Evolutionary conservation across 2,113 vertebrate genomes (phyloP), one percentile per base, ranked within the genome.

Genomic region (Corvus moneduloides): DNA sequence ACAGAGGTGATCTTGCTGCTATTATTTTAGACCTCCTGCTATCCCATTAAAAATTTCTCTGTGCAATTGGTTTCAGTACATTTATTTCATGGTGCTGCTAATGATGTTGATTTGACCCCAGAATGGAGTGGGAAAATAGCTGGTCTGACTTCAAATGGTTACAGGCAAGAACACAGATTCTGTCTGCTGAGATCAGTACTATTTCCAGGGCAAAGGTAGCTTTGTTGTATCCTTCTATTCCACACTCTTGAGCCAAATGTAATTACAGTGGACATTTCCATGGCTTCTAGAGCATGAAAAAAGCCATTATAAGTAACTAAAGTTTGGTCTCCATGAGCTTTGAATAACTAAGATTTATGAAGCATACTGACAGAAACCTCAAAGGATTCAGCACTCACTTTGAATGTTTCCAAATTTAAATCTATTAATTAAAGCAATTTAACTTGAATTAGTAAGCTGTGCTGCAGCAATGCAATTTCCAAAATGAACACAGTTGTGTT

Each of bases 361-460:
- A 95, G 54, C 35, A 61, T 87, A 69, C 39, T 41, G 39, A 44
- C 55, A 88, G 75, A 87, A 88, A 67, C 72, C 76, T 89, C 87
- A 82, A 55, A 79, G 76, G 87, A 73, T 76, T 63, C 28, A 90
- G 59, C 5, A 30, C 33, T 89, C 62, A 58, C 20, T 93, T 82
- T 26, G 23, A 90, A 75, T 74, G n/a, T 46, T 82, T 79, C 76
- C 44, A 96, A 83, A 95, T 87, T 89, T 77, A 93, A 95, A 94
- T 75, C 44, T 23, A 63, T 81, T 73, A 84, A 91, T 95, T 96
- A 94, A 91, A 92, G 81, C 78, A 77, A 94, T 96, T 89, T 90
- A 86, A 93, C 75, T 52, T 84, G 73, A 90, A 93, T 82, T 90
- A 94, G 89, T 68, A 94, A 96, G 48, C 41, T 95, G 56, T 83